Evolutionary conservation across 2,113 vertebrate species (phyloP), one percentile per base, ranked within the genome.

Genomic region (Urocitellus parryii): DNA sequence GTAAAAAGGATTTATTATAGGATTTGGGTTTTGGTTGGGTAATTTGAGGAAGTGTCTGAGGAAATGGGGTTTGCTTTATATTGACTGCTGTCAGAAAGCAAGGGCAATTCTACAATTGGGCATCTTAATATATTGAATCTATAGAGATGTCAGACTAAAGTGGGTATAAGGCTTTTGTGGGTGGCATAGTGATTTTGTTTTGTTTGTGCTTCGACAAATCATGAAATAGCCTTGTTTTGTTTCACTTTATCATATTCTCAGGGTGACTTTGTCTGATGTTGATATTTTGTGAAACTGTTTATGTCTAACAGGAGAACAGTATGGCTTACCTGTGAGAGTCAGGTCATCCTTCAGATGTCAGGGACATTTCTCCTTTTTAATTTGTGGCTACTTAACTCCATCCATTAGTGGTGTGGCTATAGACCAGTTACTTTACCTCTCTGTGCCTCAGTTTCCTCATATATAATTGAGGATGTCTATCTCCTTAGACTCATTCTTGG

Each of bases 51-150:
- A 68, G 16, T 58, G 32, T 81, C 61, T 90, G 90, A 58, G 45
- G 51, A 88, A 91, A 34, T 51, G 2, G 42, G 9, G 11, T 88
- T 90, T 45, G 51, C 85, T 93, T 61, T 80, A 27, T 77, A 72
- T 65, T 65, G 74, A 94, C 76, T 76, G n/a, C 61, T 72, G 12
- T 96, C 79, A 91, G 48, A 94, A 82, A 93, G 32, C n/a, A 82
- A 93, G 17, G 68, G 11, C 3, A 91, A 82, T 73, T 89, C 18
- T 90, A 68, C 63, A 8, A 76, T 22, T 90, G 13, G n/a, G 17
- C 11, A 91, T 81, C 20, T 91, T 92, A 91, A 87, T 91, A 78
- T 92, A 92, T 90, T 32, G 63, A 79, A 83, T 76, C 51, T n/a
- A 81, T 85, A 84, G 39, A 24, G 37, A 83, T 17, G 20, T 45